Conservation (phyloP, 2,113 vertebrate genomes). For the Tragelaphus strepsiceros region DNA sequence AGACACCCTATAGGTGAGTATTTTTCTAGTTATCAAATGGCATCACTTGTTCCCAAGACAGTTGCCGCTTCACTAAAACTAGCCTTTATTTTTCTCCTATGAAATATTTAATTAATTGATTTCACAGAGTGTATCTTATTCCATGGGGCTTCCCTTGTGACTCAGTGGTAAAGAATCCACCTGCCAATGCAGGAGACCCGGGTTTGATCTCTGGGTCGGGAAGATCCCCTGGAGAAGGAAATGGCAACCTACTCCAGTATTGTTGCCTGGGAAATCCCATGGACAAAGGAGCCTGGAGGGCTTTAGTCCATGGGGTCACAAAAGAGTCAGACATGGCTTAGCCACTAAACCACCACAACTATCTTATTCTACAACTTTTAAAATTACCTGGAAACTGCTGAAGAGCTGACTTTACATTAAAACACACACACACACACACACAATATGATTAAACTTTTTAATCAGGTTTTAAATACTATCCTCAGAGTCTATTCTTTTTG, state of each 20-base stretch:
- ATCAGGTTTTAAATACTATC: not conserved
- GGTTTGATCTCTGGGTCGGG: not conserved
- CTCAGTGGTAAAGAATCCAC: not conserved
- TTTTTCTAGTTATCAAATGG: conserved; percentile 75
- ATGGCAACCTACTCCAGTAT: not conserved
- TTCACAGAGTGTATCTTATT: conserved; percentile 41
- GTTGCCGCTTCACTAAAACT: conserved; percentile 62
- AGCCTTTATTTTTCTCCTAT: conserved; percentile 59
- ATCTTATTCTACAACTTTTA: conserved; percentile 12
- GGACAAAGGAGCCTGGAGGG: not conserved
- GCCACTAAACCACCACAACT: not conserved
- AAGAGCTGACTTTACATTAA: conserved; percentile 6
- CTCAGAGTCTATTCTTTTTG: not conserved
- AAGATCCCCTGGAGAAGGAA: not conserved
- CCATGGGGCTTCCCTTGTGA: not conserved
- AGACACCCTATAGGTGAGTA: conserved; percentile 76
- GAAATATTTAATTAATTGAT: conserved; percentile 40
- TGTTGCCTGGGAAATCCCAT: not conserved
- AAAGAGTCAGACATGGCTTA: not conserved
- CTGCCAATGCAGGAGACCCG: not conserved
- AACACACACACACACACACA: not conserved
- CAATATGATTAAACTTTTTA: not conserved
- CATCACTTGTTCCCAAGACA: conserved; percentile 58
- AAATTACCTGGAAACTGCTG: conserved; percentile 19
- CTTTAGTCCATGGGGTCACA: not conserved